These are phyloP conservation scores for Clarias macrocephalus DNA, from an alignment of 2,113 vertebrate species.

Conservation along the genomic window DNA sequence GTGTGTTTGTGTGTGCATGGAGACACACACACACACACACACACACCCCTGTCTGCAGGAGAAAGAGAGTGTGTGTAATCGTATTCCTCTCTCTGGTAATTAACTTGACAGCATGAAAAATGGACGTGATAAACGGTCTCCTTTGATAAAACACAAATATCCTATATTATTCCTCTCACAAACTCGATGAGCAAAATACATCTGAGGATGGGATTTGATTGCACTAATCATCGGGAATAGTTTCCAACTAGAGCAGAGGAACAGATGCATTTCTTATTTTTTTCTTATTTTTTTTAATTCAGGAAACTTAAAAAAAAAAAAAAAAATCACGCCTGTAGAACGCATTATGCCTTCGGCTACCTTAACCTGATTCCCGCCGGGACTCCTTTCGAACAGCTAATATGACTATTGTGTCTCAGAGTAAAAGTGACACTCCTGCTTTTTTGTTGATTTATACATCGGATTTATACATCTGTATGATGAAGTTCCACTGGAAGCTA, in stretches of 20 bases:
- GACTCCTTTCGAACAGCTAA: conserved; percentile 27
- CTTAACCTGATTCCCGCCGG: conserved; percentile 16
- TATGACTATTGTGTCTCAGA: conserved; percentile 40
- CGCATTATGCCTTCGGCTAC: conserved; percentile 40
- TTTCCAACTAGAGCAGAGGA: conserved; percentile 51
- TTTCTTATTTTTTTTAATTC: conserved; percentile 11
- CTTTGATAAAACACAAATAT: conserved; percentile 74
- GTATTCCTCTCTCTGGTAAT: conserved; percentile 76
- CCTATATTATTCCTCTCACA: conserved; percentile 64
- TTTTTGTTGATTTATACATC: conserved; percentile 38
- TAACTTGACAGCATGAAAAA: conserved; percentile 81
- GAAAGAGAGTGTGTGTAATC: conserved; percentile 64
- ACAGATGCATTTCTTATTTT: conserved; percentile 40
- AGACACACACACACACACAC: conserved; percentile 18
- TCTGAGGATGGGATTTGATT: conserved; percentile 61
- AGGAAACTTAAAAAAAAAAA: conserved; percentile 5
- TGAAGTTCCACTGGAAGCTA: conserved; percentile 24
- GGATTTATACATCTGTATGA: conserved; percentile 35
- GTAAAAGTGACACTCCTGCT: conserved; percentile 32
- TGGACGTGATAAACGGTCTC: conserved; percentile 76
- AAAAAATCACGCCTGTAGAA: conserved; percentile 31
- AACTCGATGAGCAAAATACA: conserved; percentile 60
- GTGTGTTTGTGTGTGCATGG: conserved; percentile 35
- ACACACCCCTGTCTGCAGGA: conserved; percentile 52
- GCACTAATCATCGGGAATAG: conserved; percentile 56